A percentile compares a stretch with the other conserved stretches of the same genome.
Evolutionary conservation across 2,113 vertebrate species (phyloP).

Genomic region (Epinephelus moara): DNA sequence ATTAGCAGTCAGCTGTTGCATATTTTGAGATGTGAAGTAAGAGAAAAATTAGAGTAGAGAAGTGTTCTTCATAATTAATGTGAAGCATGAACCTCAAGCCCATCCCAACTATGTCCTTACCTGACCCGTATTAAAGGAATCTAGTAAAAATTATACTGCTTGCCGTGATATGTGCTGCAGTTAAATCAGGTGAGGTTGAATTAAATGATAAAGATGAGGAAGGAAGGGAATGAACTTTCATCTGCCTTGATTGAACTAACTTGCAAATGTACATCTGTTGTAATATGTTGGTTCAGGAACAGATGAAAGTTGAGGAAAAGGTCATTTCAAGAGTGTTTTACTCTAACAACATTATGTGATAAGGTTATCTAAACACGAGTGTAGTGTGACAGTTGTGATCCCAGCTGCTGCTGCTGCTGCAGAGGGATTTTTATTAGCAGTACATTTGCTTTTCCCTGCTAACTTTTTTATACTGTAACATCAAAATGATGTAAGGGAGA

Average conservation of each 20-base stretch:
- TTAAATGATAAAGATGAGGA: constrained; percentile 26
- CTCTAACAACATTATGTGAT: not conserved
- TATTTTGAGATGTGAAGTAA: not conserved
- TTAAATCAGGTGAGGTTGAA: constrained; percentile 39
- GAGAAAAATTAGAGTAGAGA: not conserved
- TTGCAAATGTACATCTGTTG: not conserved
- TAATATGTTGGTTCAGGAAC: not conserved
- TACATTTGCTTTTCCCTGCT: not conserved
- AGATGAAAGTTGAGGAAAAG: constrained; percentile 25
- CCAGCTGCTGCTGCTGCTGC: not conserved
- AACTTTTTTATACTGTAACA: constrained; percentile 15
- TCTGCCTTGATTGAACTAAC: constrained; percentile 3
- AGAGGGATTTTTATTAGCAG: not conserved
- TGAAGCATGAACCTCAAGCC: not conserved
- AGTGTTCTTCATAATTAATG: constrained; percentile 5
- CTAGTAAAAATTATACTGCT: constrained; percentile 15
- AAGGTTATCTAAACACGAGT: not conserved
- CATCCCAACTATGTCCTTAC: constrained; percentile 1
- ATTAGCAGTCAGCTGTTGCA: not conserved
- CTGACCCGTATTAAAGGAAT: constrained; percentile 26
- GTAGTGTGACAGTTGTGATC: not conserved
- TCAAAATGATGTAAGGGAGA: constrained; percentile 30
- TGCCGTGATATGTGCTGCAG: constrained; percentile 32
- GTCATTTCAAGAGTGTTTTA: constrained; percentile 5
- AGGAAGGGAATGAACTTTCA: constrained; percentile 25